phyloP scores from a whole-genome alignment of 2,888 invertebrate genomes.

The Mactromeris polynyma region DNA sequence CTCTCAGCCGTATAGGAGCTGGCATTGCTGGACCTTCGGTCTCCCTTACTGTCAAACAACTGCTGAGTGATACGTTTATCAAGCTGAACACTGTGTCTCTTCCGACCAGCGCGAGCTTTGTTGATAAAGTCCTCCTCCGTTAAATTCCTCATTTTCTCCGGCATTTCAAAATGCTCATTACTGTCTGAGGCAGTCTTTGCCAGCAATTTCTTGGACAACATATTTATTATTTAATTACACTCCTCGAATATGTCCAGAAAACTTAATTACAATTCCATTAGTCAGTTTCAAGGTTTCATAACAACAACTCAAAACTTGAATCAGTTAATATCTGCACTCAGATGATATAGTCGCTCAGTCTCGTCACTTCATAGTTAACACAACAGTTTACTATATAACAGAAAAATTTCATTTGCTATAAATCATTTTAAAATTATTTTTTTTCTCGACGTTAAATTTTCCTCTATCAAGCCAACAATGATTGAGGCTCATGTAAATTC shows the following conservation, averaged over 20 bases:
- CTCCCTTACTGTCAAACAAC: constrained; percentile 69
- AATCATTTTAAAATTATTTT: neutral
- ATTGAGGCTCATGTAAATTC: neutral
- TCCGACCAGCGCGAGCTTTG: constrained; percentile 79
- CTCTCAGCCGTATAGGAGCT: constrained; percentile 78
- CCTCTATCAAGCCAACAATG: neutral
- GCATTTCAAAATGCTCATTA: constrained; percentile 77
- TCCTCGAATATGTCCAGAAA: neutral
- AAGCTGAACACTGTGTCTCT: constrained; percentile 83
- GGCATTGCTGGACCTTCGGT: constrained; percentile 81
- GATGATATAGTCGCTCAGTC: too few species aligned
- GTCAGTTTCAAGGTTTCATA: neutral
- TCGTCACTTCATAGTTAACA: neutral
- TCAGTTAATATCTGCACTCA: neutral
- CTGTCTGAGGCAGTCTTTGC: constrained; percentile 74
- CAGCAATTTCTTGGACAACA: constrained; percentile 69
- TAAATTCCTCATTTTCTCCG: constrained; percentile 81
- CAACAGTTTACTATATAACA: neutral
- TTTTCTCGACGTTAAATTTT: neutral
- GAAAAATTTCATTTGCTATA: neutral
- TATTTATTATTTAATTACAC: neutral
- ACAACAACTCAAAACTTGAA: neutral
- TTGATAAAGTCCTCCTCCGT: constrained; percentile 81
- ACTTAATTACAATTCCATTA: neutral
- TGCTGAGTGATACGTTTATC: constrained; percentile 81